Percentiles rank a stretch among this genome's conserved stretches.
These are phyloP conservation scores for Stenchaetothrips biformis DNA, from an alignment of 2,888 invertebrate genomes.

Conservation along the genomic window DNA sequence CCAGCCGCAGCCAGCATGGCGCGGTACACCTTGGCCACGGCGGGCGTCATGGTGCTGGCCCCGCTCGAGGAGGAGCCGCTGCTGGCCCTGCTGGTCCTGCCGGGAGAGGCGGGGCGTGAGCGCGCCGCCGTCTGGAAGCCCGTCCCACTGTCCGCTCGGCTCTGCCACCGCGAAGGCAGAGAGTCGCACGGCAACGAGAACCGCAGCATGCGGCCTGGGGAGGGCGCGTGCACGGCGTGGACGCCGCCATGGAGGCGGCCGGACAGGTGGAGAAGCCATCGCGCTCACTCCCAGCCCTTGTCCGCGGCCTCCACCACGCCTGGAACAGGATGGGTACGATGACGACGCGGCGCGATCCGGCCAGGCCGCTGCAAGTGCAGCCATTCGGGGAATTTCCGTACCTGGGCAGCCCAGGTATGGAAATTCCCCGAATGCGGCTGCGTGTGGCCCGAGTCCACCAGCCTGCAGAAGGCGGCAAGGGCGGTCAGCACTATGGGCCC, in stretches of 20 bases:
- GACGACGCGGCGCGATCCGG: too few species aligned
- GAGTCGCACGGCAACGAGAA: too few species aligned
- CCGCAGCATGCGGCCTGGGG: conserved; percentile 37
- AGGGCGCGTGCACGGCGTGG: conserved; percentile 40
- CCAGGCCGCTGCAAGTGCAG: too few species aligned
- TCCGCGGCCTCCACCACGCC: conserved; percentile 59
- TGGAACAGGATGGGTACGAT: conserved; percentile 45
- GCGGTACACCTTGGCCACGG: too few species aligned
- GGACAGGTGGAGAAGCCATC: conserved; percentile 56
- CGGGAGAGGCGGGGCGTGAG: too few species aligned
- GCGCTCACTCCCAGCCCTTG: conserved; percentile 62
- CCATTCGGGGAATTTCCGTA: too few species aligned
- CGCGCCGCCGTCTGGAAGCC: too few species aligned
- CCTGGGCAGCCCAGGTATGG: too few species aligned
- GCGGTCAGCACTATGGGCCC: too few species aligned
- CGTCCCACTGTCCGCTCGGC: too few species aligned
- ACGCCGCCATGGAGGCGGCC: conserved; percentile 47
- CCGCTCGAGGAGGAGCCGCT: conserved; percentile 16
- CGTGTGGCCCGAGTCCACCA: conserved; percentile 52
- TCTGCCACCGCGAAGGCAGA: too few species aligned
- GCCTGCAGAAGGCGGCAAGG: conserved; percentile 54
- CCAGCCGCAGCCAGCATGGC: conserved; percentile 20
- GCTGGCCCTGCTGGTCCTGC: conserved; percentile 25
- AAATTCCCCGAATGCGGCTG: too few species aligned
- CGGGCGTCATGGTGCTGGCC: conserved; percentile 14